Conservation (phyloP, 2,888 invertebrate species). For the Micoletzkya japonica region DNA sequence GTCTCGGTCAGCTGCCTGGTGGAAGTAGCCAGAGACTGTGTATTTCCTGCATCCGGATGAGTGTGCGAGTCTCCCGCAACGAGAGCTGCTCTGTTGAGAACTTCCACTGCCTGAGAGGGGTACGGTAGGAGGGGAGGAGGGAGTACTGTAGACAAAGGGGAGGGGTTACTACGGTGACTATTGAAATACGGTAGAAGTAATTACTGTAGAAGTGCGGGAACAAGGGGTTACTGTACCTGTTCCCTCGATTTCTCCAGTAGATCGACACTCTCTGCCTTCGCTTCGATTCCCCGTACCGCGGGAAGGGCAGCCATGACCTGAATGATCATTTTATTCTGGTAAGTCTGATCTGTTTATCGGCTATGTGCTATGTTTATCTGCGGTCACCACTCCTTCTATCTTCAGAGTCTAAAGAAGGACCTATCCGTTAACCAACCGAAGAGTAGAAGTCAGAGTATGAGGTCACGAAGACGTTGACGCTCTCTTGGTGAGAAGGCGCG, state of each 20-base stretch:
- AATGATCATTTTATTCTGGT: background rate
- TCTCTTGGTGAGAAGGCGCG: constrained; percentile 43
- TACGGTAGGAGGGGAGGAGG: too few relatives aligned
- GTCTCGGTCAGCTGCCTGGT: constrained; percentile 40
- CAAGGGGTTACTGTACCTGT: constrained; percentile 24
- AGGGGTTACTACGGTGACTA: constrained; percentile 42
- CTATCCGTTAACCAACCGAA: constrained; percentile 31
- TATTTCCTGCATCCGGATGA: constrained; percentile 32
- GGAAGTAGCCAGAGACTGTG: constrained; percentile 45
- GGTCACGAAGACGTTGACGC: constrained; percentile 53
- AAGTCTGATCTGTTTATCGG: background rate
- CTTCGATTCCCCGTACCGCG: background rate
- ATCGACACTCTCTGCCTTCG: constrained; percentile 22
- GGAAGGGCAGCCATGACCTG: constrained; percentile 28
- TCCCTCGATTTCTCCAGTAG: constrained; percentile 5
- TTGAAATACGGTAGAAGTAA: constrained; percentile 29
- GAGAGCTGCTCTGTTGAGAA: constrained; percentile 38
- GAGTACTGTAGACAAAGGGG: too few relatives aligned
- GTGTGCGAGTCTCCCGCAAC: constrained; percentile 32
- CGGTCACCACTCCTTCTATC: background rate
- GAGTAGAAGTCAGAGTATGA: constrained; percentile 54
- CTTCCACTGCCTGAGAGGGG: constrained; percentile 50
- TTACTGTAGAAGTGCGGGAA: constrained; percentile 1
- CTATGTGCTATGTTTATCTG: background rate
- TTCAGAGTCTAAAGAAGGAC: background rate